These are phyloP conservation scores for Euspilapteryx auroguttella DNA, from an alignment of 2,888 invertebrate species.

Conservation along the genomic window DNA sequence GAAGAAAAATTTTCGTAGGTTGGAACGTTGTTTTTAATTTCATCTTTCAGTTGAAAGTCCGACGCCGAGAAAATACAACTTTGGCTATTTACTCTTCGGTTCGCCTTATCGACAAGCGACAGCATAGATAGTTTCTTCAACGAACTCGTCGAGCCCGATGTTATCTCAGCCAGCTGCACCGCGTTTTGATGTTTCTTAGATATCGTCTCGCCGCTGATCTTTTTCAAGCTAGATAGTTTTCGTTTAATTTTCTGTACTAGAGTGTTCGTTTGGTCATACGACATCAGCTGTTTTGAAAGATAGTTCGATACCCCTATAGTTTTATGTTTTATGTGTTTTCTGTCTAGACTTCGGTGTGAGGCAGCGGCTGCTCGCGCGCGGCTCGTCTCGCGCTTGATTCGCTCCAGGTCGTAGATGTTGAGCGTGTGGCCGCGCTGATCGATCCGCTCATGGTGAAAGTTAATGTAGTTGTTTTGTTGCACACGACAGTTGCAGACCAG, in stretches of 20 bases:
- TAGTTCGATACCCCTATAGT: conserved; percentile 49
- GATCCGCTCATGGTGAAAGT: conserved; percentile 30
- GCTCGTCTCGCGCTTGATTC: conserved; percentile 39
- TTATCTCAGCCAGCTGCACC: conserved; percentile 50
- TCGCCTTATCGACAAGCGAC: conserved; percentile 45
- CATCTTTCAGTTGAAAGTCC: conserved; percentile 36
- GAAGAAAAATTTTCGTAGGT: conserved; percentile 52
- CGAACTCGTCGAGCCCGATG: conserved; percentile 42
- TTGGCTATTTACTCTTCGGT: conserved; percentile 42
- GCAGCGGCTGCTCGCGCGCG: conserved; percentile 30
- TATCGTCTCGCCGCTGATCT: conserved; percentile 47
- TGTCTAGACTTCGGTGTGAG: conserved; percentile 49
- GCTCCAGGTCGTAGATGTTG: conserved; percentile 46
- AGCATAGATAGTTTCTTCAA: conserved; percentile 49
- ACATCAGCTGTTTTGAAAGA: conserved; percentile 50
- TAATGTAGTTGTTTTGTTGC: conserved; percentile 43
- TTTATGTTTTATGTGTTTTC: conserved; percentile 48
- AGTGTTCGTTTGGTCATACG: conserved; percentile 48
- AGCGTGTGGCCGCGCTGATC: conserved; percentile 42
- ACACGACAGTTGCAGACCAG: conserved; percentile 50
- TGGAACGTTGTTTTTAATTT: conserved; percentile 32
- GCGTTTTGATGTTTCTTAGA: conserved; percentile 49
- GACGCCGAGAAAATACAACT: conserved; percentile 42
- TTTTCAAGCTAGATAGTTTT: conserved; percentile 52
- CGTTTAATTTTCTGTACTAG: conserved; percentile 53